A percentile compares a stretch with the other conserved stretches of the same genome.
These are phyloP conservation scores for Platalea minor DNA, from an alignment of 2,797 vertebrate genomes.

Conservation along the genomic window DNA sequence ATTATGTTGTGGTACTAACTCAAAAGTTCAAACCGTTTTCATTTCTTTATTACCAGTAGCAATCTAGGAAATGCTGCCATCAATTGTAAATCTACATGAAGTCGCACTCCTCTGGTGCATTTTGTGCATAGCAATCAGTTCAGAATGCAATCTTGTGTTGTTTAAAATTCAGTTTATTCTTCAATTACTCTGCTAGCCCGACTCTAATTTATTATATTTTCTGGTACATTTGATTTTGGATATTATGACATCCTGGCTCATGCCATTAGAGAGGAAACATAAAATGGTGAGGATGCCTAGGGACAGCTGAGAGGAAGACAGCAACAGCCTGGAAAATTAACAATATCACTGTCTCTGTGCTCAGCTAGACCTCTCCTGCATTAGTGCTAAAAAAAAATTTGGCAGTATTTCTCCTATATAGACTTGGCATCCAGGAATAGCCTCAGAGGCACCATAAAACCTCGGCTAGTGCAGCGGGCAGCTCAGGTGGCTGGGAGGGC, in stretches of 20 bases:
- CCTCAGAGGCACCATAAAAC: neutral
- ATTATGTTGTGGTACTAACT: neutral
- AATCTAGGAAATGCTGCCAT: constrained; percentile 33
- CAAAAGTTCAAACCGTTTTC: neutral
- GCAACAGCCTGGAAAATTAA: constrained; percentile 66
- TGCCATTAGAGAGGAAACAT: constrained; percentile 58
- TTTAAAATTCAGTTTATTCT: constrained; percentile 71
- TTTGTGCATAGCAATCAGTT: constrained; percentile 60
- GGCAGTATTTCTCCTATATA: neutral
- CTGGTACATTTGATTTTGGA: constrained; percentile 69
- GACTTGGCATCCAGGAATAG: neutral
- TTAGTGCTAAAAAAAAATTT: neutral
- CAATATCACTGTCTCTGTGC: constrained; percentile 10
- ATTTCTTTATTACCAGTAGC: constrained; percentile 49
- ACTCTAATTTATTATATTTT: constrained; percentile 70
- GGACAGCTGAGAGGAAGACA: constrained; percentile 28
- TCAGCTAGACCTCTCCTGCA: neutral
- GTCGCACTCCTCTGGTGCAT: neutral
- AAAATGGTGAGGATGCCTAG: constrained; percentile 30
- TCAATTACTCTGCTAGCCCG: constrained; percentile 57
- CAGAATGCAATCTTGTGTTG: constrained; percentile 7
- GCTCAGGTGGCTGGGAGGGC: rapidly evolving
- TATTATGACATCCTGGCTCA: constrained; percentile 60
- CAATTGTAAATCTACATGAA: constrained; percentile 56
- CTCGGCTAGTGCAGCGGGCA: neutral